Conservation (phyloP, 2,888 invertebrate species). For the Troides aeacus region DNA sequence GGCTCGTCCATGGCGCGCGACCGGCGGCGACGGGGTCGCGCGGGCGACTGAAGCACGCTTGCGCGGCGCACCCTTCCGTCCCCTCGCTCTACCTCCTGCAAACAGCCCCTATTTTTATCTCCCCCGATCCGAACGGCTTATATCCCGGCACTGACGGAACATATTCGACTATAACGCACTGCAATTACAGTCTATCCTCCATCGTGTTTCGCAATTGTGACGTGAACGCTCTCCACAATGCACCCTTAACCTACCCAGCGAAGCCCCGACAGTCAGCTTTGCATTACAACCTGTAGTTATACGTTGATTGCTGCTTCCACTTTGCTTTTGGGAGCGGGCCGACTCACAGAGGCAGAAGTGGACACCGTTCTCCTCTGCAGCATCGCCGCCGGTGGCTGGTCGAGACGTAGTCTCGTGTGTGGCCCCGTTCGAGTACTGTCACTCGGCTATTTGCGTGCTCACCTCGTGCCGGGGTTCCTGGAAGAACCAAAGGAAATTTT, state of each 20-base stretch:
- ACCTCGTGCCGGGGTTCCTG: constrained; percentile 19
- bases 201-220: constrained; percentile 39
- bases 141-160: constrained; percentile 30
- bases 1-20: constrained; percentile 77
- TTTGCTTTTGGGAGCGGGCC: background rate
- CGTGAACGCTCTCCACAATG: constrained; percentile 60
- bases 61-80: constrained; percentile 74
- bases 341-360: constrained; percentile 30
- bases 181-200: constrained; percentile 31
- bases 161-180: constrained; percentile 36
- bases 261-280: constrained; percentile 41
- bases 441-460: constrained; percentile 26
- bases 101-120: constrained; percentile 68
- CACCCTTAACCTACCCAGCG: constrained; percentile 73
- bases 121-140: constrained; percentile 51
- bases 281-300: constrained; percentile 31
- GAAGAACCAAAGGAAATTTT: constrained; percentile 11
- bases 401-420: background rate
- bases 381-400: too few relatives aligned
- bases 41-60: constrained; percentile 79
- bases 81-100: constrained; percentile 66
- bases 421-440: constrained; percentile 26
- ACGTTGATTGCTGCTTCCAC: constrained; percentile 44
- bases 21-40: constrained; percentile 80
- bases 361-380: constrained; percentile 27